Percentiles rank a stretch among this genome's conserved stretches.
These are phyloP conservation scores for Ctenopoma multispine DNA, from an alignment of 2,797 vertebrate species.

Conservation along the genomic window DNA sequence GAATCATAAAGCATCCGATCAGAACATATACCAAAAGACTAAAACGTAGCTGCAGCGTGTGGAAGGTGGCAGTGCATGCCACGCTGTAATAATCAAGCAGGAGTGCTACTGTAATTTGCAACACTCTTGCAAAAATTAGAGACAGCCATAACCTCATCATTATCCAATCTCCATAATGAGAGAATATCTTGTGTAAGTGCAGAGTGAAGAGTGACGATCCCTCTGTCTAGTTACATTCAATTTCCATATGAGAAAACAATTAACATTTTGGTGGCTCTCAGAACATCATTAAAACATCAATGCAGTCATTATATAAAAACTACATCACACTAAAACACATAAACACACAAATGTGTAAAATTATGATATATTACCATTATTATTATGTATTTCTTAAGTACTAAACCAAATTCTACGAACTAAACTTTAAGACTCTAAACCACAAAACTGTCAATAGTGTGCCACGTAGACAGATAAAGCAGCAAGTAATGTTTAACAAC, in stretches of 20 bases:
- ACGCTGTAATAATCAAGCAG: constrained; percentile 12
- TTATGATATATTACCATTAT: too few relatives aligned
- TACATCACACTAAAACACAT: not conserved
- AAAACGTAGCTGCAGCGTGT: not conserved
- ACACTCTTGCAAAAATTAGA: constrained; percentile 39
- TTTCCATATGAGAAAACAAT: constrained; percentile 53
- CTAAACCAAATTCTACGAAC: constrained; percentile 21
- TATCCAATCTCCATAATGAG: constrained; percentile 69
- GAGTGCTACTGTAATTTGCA: constrained; percentile 36
- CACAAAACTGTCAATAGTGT: constrained; percentile 11
- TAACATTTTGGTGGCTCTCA: constrained; percentile 53
- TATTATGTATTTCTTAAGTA: not conserved
- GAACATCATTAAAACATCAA: constrained; percentile 37
- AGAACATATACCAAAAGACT: not conserved
- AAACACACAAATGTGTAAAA: not conserved
- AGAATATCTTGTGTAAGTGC: constrained; percentile 44
- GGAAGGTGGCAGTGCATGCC: not conserved
- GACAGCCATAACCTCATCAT: constrained; percentile 47
- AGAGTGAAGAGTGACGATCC: constrained; percentile 42
- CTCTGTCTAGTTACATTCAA: constrained; percentile 17
- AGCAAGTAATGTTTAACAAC: constrained; percentile 18
- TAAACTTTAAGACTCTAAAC: not conserved
- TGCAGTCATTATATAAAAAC: constrained; percentile 12
- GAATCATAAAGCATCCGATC: constrained; percentile 3
- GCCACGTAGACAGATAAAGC: constrained; percentile 9